Evolutionary conservation across 2,113 vertebrate genomes (phyloP).

Genomic region (Chlorodrepanis virens): DNA sequence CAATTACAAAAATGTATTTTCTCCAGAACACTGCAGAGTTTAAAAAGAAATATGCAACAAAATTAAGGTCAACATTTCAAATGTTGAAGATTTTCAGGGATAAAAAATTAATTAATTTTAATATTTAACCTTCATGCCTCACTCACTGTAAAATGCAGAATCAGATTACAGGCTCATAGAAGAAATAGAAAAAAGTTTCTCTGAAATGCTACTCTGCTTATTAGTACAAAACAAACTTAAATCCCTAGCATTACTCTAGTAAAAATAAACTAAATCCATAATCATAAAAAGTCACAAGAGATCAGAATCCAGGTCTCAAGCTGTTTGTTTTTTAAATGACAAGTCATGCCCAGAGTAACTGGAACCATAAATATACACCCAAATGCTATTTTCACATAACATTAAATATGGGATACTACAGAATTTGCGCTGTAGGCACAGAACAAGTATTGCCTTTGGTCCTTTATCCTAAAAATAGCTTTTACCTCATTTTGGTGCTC

Average conservation of each 20-base stretch:
- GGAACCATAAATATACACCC: not conserved
- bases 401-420: not conserved
- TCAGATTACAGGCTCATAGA: not conserved
- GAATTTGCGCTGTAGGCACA: not conserved
- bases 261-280: not conserved
- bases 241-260: not conserved
- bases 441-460: not conserved
- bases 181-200: not conserved
- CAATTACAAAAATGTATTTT: not conserved
- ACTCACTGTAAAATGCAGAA: not conserved
- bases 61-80: not conserved
- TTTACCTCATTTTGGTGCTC: not conserved
- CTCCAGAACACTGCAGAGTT: not conserved
- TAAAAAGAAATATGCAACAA: not conserved
- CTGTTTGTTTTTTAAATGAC: not conserved
- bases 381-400: not conserved
- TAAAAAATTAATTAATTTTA: not conserved
- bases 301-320: not conserved
- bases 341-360: not conserved
- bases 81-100: not conserved
- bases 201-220: not conserved
- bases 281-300: not conserved
- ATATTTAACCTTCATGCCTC: not conserved
- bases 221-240: not conserved
- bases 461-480: not conserved